phyloP scores from a whole-genome alignment of 2,888 invertebrate genomes.

The Nomada ferruginata region DNA sequence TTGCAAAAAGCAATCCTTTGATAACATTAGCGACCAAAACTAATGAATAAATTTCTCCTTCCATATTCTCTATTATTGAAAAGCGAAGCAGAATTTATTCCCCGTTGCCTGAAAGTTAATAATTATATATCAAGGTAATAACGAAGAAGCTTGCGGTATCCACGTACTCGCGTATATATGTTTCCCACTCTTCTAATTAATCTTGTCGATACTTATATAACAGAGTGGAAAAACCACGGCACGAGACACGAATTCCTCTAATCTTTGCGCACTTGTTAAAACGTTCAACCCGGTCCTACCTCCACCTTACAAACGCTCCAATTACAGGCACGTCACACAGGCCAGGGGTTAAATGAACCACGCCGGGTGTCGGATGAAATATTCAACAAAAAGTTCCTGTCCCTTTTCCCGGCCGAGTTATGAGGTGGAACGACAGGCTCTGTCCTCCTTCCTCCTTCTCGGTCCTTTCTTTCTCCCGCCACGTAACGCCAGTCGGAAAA shows the following conservation, averaged over 20 bases:
- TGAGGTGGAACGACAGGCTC: constrained; percentile 43
- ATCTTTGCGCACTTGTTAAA: constrained; percentile 41
- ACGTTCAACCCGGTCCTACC: constrained; percentile 31
- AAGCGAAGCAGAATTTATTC: no score
- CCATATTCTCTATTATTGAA: no score
- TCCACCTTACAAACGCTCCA: constrained; percentile 48
- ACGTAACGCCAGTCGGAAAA: constrained; percentile 35
- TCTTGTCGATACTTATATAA: no score
- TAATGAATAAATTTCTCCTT: no score
- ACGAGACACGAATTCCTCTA: constrained; percentile 32
- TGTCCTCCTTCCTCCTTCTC: not conserved
- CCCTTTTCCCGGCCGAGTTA: constrained; percentile 35
- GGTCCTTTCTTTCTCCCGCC: not conserved
- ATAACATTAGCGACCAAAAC: no score
- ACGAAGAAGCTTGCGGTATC: no score
- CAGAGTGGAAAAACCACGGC: constrained; percentile 15
- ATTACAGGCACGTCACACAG: constrained; percentile 44
- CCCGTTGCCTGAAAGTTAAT: no score
- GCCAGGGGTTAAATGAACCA: constrained; percentile 50
- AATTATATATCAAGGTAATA: no score
- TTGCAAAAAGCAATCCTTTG: no score
- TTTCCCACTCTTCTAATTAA: no score
- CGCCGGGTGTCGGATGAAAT: constrained; percentile 43
- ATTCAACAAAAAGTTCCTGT: constrained; percentile 43
- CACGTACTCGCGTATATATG: no score